Evolutionary conservation across 2,113 vertebrate species (phyloP).

Genomic region (Paramisgurnus dabryanus): DNA sequence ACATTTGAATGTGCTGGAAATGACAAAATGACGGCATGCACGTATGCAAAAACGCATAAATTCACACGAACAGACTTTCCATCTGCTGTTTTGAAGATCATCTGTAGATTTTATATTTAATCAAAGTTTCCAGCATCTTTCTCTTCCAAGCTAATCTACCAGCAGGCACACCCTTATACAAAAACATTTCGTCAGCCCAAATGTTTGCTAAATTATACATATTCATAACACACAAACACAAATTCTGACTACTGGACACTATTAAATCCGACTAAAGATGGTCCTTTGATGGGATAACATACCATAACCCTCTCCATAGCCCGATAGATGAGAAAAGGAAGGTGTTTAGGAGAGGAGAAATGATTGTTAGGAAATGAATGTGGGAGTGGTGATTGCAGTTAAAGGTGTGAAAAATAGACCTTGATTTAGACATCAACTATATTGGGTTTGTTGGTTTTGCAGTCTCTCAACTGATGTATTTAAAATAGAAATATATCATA

Average conservation of each 20-base stretch:
- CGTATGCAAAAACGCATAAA: slow-evolving; percentile 6
- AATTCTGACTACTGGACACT: slow-evolving; percentile 38
- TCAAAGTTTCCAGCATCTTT: neutral
- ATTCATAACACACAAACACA: neutral
- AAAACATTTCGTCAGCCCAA: neutral
- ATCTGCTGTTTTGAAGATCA: slow-evolving; percentile 36
- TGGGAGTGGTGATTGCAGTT: slow-evolving; percentile 34
- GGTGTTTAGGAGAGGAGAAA: neutral
- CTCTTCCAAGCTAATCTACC: neutral
- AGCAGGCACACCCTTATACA: slow-evolving; percentile 21
- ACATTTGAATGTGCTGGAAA: neutral
- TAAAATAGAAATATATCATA: too few species aligned
- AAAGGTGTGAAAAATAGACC: too few species aligned
- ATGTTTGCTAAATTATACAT: neutral
- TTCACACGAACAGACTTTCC: slow-evolving; percentile 23
- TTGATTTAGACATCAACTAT: too few species aligned
- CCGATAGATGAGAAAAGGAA: slow-evolving; percentile 45
- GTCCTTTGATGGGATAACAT: slow-evolving; percentile 68
- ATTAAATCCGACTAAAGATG: slow-evolving; percentile 61
- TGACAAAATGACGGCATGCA: neutral
- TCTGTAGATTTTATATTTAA: slow-evolving; percentile 19
- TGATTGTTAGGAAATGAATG: slow-evolving; percentile 40
- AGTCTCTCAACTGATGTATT: too few species aligned
- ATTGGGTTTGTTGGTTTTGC: too few species aligned
- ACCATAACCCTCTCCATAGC: slow-evolving; percentile 65